These are phyloP conservation scores for Ceyx erithaca DNA, from an alignment of 2,797 vertebrate species.

Conservation along the genomic window DNA sequence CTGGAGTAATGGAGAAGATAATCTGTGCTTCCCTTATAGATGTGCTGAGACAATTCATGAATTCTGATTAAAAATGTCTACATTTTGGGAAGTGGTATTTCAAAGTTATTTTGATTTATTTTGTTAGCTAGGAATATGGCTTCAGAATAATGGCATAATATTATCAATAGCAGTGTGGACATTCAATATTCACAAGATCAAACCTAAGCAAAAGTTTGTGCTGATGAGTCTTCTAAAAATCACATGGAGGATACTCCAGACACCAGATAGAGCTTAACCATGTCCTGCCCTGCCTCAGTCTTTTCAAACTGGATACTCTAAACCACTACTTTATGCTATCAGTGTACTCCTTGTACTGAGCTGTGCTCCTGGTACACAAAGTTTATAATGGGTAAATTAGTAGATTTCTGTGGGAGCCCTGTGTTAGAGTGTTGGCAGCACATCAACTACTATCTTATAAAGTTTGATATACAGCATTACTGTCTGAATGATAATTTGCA, in stretches of 20 bases:
- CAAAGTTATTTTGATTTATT: not conserved
- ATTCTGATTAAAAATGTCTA: not conserved
- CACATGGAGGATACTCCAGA: not conserved
- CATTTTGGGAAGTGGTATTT: not conserved
- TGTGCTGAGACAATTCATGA: not conserved
- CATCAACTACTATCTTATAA: not conserved
- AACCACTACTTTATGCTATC: not conserved
- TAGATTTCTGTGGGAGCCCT: constrained; percentile 10
- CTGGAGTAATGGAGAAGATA: not conserved
- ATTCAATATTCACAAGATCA: not conserved
- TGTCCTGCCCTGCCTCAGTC: not conserved
- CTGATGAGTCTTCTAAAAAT: not conserved
- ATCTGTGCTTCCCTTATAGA: not conserved
- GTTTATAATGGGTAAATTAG: not conserved
- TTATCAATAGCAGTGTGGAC: not conserved
- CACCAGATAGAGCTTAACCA: not conserved
- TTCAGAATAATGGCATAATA: not conserved
- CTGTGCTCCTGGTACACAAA: not conserved
- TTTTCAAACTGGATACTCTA: not conserved
- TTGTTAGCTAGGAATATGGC: not conserved
- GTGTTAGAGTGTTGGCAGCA: constrained; percentile 22
- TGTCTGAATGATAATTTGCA: constrained; percentile 1
- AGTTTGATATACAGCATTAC: not conserved
- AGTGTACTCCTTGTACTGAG: not conserved
- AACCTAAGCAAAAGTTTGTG: not conserved